phyloP scores from a whole-genome alignment of 2,888 invertebrate species.

The Palloptera scutellata region DNA sequence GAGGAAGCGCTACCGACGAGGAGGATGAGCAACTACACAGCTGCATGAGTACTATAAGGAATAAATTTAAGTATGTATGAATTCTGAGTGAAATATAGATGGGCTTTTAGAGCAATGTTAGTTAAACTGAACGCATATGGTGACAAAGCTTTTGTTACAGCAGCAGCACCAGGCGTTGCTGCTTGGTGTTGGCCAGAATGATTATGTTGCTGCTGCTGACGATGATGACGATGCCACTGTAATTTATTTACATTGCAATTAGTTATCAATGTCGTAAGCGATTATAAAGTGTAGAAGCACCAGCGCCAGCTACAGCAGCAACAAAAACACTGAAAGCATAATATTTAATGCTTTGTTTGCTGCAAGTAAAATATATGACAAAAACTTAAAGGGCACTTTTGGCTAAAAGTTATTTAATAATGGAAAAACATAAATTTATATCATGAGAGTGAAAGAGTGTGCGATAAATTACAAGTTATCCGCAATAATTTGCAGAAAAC shows the following conservation, averaged over 20 bases:
- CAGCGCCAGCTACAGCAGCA: conserved; percentile 22
- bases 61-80: no score
- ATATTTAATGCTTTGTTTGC: conserved; percentile 17
- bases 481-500: no score
- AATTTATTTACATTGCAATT: conserved; percentile 61
- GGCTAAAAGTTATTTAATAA: conserved; percentile 29
- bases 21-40: no score
- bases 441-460: conserved; percentile 8
- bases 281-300: conserved; percentile 44
- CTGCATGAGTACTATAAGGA: no score
- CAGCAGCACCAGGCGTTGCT: no score
- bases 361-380: neutral
- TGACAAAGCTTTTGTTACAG: no score
- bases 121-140: no score
- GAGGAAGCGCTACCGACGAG: no score
- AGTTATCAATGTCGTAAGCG: conserved; percentile 58
- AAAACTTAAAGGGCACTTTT: conserved; percentile 25
- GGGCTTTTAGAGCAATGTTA: conserved; percentile 7
- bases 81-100: conserved; percentile 9
- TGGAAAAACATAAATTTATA: conserved; percentile 27
- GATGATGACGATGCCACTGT: conserved; percentile 42
- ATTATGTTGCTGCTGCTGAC: conserved; percentile 35
- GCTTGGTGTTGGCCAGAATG: neutral
- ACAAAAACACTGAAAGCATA: conserved; percentile 29
- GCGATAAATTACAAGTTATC: no score